A percentile compares a stretch with the other conserved stretches of the same genome.
phyloP scores from a whole-genome alignment of 2,797 vertebrate genomes.

The Leontopithecus rosalia region DNA sequence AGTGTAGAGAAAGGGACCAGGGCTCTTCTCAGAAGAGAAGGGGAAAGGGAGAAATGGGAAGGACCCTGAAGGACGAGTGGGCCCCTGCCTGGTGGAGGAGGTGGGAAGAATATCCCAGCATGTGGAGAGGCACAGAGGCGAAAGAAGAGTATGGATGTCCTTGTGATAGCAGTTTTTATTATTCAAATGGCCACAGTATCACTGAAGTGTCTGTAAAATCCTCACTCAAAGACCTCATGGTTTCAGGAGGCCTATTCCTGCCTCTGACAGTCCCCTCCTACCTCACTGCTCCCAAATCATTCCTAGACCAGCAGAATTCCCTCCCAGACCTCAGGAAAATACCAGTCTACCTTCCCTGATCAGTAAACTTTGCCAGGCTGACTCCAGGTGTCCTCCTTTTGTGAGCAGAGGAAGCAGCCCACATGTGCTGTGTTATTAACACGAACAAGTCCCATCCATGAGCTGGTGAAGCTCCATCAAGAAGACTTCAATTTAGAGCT shows the following conservation, averaged over 20 bases:
- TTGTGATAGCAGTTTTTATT: not conserved
- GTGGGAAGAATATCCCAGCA: not conserved
- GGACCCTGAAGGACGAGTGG: not conserved
- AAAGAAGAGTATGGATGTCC: no score
- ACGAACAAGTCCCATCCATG: rapidly evolving
- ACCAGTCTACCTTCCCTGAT: rapidly evolving
- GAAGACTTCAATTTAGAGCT: not conserved
- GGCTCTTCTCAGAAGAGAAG: not conserved
- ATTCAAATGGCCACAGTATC: not conserved
- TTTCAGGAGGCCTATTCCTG: not conserved
- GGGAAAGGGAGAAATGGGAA: not conserved
- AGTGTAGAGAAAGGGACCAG: not conserved
- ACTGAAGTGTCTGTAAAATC: not conserved
- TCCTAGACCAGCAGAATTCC: not conserved
- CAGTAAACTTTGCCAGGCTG: no score
- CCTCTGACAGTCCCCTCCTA: not conserved
- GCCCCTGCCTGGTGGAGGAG: not conserved
- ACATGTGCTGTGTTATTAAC: not conserved
- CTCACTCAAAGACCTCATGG: not conserved
- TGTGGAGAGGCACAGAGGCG: rapidly evolving
- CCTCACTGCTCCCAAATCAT: not conserved
- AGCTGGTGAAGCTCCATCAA: rapidly evolving
- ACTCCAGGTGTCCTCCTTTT: not conserved
- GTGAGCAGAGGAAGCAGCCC: not conserved
- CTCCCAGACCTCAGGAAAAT: not conserved